Evolutionary conservation across 2,113 vertebrate species (phyloP), one percentile per base, ranked within the genome.

Genomic region (Gobio gobio): DNA sequence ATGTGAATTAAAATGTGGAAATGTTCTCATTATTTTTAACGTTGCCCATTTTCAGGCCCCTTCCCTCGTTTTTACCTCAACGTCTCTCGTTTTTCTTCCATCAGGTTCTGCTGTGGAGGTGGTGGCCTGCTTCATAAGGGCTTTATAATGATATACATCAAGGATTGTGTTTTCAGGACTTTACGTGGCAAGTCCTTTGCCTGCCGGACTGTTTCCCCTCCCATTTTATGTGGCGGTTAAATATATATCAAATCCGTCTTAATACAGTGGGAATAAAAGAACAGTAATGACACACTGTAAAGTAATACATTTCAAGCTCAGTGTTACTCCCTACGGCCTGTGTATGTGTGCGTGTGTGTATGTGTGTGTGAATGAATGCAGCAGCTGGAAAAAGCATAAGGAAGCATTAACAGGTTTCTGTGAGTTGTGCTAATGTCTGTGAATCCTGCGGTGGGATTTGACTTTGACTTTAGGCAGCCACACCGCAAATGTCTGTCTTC

Each of bases 71-170:
- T 43, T 79, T 40, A 66, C 70, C 29, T 26, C 45, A 85, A 20
- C n/a, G 26, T 77, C 40, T 78, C 40, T 61, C 10, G 4, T 78
- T 70, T 56, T 86, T 85, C 43, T 58, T 61, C 76, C 22, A 47
- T 83, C 64, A 83, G 43, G 49, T 75, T 26, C 56, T 43, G 47
- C 68, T 59, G 86, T 85, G 83, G 79, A 86, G 85, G 83, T 68
- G 83, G 86, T 47, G 63, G 78, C 29, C 87, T 14, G 56, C 82
- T 82, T 83, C 64, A 73, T 51, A 75, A 79, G 49, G 73, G 40
- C 26, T 83, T 68, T 59, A 68, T 87, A 89, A 87, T 85, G 83
- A 89, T 59, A 85, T 61, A 80, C 54, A 78, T 87, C 88, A 73
- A 82, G 78, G 5, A 54, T 5, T 18, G 51, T 54, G 51, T 86